Evolutionary conservation across 2,113 vertebrate genomes (phyloP), one percentile per base, ranked within the genome.

Genomic region (Chaetodon auriga): DNA sequence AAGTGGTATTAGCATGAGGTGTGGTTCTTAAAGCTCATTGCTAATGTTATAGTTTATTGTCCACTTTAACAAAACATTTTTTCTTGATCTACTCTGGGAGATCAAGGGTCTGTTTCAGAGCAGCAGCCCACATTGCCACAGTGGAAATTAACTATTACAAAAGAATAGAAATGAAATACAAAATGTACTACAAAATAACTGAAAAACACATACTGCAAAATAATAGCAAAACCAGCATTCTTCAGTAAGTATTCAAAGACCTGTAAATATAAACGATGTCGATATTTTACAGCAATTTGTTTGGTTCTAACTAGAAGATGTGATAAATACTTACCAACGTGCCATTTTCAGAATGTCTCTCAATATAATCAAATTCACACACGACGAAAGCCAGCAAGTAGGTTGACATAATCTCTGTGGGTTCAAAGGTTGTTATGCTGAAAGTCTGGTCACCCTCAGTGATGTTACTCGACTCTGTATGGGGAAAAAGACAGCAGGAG

Each of bases 381-480:
- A 99, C 95, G 0, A 97, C 96, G 79, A 96, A 97, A 25, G 97
- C 98, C 93, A 99, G 88, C 81, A 99, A 89, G 91, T 99, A 99
- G 0, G 97, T 97, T 53, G 98, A 99, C 98, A 99, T 99, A 48
- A 45, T 92, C 68, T 95, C 92, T 0, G 97, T 97, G 48, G 93
- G 83, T 0, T 87, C 0, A 18, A 97, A 99, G 11, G 55, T 61
- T 0, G 96, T 97, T n/a, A n/a, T n/a, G n/a, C 91, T 85, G 72
- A 87, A 19, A 21, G 0, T 0, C 0, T 89, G 6, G 6, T 41
- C 89, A 0, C 49, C 89, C 0, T 82, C 1, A 0, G 90, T 15
- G 36, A 83, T 4, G 19, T 81, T 73, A 15, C 78, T 45, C 7
- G 83, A 85, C 0, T 80, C 95, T 96, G 73, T 9, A 54, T 51